These are phyloP conservation scores for Achroia grisella DNA, from an alignment of 1,140 invertebrate species.

Conservation along the genomic window DNA sequence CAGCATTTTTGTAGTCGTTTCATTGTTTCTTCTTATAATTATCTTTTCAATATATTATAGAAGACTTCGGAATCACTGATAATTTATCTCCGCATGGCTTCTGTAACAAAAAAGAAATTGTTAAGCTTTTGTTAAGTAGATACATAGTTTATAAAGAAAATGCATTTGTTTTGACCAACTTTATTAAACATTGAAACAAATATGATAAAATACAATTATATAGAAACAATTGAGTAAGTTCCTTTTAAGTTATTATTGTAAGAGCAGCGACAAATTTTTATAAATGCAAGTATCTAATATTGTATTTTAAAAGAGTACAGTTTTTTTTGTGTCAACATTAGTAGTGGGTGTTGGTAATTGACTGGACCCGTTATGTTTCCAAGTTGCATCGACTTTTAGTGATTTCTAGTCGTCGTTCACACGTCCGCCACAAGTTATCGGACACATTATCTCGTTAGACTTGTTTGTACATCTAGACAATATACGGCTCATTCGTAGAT, in stretches of 20 bases:
- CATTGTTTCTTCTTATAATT: slow-evolving; percentile 37
- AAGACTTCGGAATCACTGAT: not conserved
- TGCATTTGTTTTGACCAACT: too few relatives aligned
- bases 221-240: too few relatives aligned
- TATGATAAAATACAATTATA: too few relatives aligned
- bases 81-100: slow-evolving; percentile 37
- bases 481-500: not conserved
- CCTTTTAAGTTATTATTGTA: too few relatives aligned
- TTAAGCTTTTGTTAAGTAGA: too few relatives aligned
- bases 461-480: slow-evolving; percentile 6
- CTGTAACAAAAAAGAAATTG: slow-evolving; percentile 36
- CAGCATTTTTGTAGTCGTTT: slow-evolving; percentile 75
- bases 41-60: slow-evolving; percentile 6
- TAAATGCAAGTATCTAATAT: too few relatives aligned
- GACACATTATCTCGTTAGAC: slow-evolving; percentile 9
- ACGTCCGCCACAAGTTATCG: slow-evolving; percentile 4
- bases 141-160: too few relatives aligned
- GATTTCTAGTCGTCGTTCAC: slow-evolving; percentile 6
- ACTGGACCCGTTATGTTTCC: slow-evolving; percentile 13
- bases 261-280: too few relatives aligned
- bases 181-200: too few relatives aligned
- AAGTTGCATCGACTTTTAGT: slow-evolving; percentile 7
- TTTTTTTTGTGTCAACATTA: not conserved
- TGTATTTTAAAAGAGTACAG: not conserved
- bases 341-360: slow-evolving; percentile 11